Evolutionary conservation across 2,888 invertebrate genomes (phyloP), one percentile per base, ranked within the genome.

Genomic region (Clepsis dumicolana): DNA sequence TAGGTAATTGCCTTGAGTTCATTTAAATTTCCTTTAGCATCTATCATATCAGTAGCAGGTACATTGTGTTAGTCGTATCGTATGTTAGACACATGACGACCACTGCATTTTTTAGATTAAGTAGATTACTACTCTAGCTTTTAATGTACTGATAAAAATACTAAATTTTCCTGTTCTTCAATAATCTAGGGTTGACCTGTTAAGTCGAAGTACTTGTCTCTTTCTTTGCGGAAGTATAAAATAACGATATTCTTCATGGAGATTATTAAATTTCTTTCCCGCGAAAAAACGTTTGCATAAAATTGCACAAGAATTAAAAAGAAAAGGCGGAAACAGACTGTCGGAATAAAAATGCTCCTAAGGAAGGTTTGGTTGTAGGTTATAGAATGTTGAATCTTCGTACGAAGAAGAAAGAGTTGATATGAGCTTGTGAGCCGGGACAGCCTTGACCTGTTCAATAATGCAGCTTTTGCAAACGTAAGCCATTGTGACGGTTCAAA

Each of bases 231-330:
- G 25, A 52, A 64, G 35, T 18, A 18, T 12, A 56, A 64, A 57
- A 56, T 35, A 35, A 52, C 57, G 10, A 41, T 41, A 27, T 38
- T 65, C 35, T 16, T 44, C 18, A 18, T 52, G 52, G 38, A 65
- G 65, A 60, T 65, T 65, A 65, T 38, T 32, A 66, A 66, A 54
- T 61, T 62, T 62, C 66, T 48, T 62, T 44, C 35, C n/a, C 32
- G 48, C 18, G 54, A 56, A 66, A 65, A 62, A 66, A 65, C 25
- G 35, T 56, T 57, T 61, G 66, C 66, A 62, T 66, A 54, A 66
- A 61, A 66, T 62, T 66, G 66, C 61, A 56, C 61, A 66, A 56
- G 66, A 66, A 66, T 66, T 66, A 59, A 62, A 66, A 62, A 32
- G 54, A 62, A 61, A 61, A 61, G 62, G 32, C 35, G 61, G 66